Conservation (phyloP, 2,797 vertebrate genomes). For the Nasua narica region DNA sequence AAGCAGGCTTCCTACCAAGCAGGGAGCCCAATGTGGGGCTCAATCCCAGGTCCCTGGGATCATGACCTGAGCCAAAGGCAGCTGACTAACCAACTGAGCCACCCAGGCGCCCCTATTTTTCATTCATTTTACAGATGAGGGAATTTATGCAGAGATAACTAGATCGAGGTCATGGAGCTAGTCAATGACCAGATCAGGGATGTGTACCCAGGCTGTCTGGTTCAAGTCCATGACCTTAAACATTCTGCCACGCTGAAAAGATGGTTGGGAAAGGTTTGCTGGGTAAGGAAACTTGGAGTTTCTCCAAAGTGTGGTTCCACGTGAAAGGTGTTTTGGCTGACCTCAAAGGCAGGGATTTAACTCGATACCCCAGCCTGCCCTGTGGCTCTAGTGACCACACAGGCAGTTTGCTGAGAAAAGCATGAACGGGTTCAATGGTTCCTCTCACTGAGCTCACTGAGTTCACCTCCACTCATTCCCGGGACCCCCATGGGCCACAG, state of each 20-base stretch:
- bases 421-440: neutral
- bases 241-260: neutral
- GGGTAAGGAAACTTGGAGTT: neutral
- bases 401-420: neutral
- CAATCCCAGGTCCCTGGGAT: no score
- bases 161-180: neutral
- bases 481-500: neutral
- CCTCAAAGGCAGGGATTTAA: neutral
- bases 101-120: neutral
- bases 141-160: neutral
- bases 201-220: neutral
- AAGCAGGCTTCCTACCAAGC: no score
- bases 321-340: neutral
- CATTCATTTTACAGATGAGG: neutral
- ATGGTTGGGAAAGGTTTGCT: neutral
- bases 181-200: neutral
- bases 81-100: no score
- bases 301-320: neutral
- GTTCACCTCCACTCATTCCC: neutral
- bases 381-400: neutral
- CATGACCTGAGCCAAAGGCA: no score
- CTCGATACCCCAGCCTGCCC: neutral
- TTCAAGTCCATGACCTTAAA: neutral
- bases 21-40: no score
- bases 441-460: neutral